Percentiles rank a stretch among this genome's conserved stretches.
These are phyloP conservation scores for Atopsyche davidsoni DNA, from an alignment of 1,140 invertebrate genomes.

Conservation along the genomic window DNA sequence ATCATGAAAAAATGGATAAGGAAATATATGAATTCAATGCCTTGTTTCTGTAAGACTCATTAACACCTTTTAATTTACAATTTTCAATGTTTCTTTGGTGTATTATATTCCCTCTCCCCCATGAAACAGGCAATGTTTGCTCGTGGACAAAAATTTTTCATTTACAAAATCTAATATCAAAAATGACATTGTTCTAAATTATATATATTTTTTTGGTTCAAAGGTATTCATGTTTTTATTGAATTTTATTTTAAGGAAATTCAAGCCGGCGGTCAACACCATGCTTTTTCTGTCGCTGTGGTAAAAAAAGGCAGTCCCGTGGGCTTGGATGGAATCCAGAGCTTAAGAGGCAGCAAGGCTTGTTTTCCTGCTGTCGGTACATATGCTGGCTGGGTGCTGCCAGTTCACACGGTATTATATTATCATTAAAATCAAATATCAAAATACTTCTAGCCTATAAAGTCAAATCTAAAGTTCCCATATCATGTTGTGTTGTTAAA, in stretches of 20 bases:
- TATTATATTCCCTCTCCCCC: no score
- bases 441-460: not conserved
- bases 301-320: conserved; percentile 66
- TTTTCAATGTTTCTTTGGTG: no score
- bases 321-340: conserved; percentile 49
- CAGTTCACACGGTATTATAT: conserved; percentile 76
- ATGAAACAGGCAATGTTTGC: no score
- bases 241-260: conserved; percentile 16
- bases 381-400: conserved; percentile 89
- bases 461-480: conserved; percentile 10
- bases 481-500: not conserved
- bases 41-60: no score
- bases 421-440: conserved; percentile 31
- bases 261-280: conserved; percentile 44
- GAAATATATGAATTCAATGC: no score
- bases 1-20: no score
- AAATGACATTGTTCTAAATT: no score
- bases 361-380: conserved; percentile 90
- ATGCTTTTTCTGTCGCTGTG: conserved; percentile 82
- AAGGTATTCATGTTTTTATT: conserved; percentile 11
- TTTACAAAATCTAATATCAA: no score
- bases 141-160: no score
- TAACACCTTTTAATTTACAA: no score
- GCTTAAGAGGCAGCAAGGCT: conserved; percentile 69
- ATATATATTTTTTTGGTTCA: no score